phyloP scores from a whole-genome alignment of 30 jellyfish, hydroid and myxozoan genomes.

The Hydra vulgaris region DNA sequence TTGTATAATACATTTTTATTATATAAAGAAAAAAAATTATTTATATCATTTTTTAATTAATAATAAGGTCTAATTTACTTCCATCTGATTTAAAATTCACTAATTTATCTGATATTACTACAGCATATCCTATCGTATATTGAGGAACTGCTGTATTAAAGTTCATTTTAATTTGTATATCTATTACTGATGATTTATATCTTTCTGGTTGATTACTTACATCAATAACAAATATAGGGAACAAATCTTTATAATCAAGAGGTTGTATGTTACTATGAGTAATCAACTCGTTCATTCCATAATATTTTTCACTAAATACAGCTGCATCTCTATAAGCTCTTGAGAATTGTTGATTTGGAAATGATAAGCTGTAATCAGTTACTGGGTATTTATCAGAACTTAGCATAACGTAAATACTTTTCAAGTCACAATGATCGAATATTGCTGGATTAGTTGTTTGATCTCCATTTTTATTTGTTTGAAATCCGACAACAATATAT shows the following conservation, averaged over 20 bases:
- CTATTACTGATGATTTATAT: background rate
- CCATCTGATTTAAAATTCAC: background rate
- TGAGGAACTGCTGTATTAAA: background rate
- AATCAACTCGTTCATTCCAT: background rate
- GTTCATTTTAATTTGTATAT: background rate
- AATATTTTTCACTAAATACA: background rate
- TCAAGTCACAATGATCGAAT: conserved; percentile 3
- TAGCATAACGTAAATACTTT: background rate
- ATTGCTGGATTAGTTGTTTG: background rate
- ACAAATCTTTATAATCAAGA: too few relatives aligned
- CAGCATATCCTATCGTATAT: background rate
- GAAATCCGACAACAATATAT: background rate
- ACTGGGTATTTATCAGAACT: background rate
- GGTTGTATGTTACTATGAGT: background rate
- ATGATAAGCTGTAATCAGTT: background rate
- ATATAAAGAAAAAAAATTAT: too few relatives aligned
- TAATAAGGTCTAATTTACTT: background rate
- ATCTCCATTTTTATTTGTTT: background rate
- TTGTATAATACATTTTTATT: too few relatives aligned
- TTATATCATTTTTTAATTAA: too few relatives aligned
- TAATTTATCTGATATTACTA: background rate
- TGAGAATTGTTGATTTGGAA: background rate
- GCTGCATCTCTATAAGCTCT: background rate
- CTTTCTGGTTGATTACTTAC: background rate
- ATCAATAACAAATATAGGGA: background rate